Percentiles rank a stretch among this genome's conserved stretches.
These are phyloP conservation scores for Calameuta pallipes DNA, from an alignment of 2,888 invertebrate genomes.

Conservation along the genomic window DNA sequence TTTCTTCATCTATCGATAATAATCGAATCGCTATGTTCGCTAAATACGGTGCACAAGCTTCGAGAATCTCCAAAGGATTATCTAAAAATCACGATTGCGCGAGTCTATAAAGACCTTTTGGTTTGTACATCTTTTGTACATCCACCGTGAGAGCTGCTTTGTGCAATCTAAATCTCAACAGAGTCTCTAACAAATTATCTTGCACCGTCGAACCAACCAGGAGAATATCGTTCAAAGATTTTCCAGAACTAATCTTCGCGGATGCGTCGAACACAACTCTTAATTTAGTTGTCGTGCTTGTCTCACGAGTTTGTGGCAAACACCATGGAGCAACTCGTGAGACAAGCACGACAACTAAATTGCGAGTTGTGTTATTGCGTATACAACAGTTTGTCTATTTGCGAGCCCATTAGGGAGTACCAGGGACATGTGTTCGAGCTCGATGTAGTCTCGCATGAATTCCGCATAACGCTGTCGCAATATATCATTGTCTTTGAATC, in stretches of 20 bases:
- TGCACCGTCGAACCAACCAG: conserved; percentile 14
- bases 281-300: conserved; percentile 13
- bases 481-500: no score
- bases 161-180: conserved; percentile 11
- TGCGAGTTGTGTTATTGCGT: background rate
- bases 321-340: no score
- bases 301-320: conserved; percentile 12
- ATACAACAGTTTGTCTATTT: background rate
- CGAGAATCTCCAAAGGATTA: no score
- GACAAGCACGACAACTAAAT: no score
- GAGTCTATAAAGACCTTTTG: no score
- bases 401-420: no score
- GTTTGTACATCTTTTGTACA: no score
- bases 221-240: conserved; percentile 16
- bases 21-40: background rate
- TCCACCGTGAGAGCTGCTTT: conserved; percentile 1
- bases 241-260: conserved; percentile 8
- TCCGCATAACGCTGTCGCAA: no score
- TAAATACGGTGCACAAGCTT: conserved; percentile 5
- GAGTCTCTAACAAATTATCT: conserved; percentile 9
- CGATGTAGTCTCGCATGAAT: no score
- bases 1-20: conserved; percentile 1
- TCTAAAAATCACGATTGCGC: no score
- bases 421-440: no score
- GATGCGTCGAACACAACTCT: background rate